A percentile compares a stretch with the other conserved stretches of the same genome.
Evolutionary conservation across 2,888 invertebrate genomes (phyloP).

Genomic region (Drosophila helvetica): DNA sequence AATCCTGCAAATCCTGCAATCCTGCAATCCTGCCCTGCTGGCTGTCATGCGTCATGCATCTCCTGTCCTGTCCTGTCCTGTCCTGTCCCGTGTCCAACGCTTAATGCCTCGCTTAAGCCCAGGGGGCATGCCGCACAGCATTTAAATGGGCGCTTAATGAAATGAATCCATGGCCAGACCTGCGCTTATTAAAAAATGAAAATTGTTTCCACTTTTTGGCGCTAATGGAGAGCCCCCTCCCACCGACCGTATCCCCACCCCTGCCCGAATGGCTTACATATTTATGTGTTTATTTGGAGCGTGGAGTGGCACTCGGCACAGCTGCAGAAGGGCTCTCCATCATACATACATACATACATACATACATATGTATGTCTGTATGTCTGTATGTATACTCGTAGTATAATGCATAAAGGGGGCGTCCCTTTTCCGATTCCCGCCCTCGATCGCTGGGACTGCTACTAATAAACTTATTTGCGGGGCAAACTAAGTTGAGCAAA

Average conservation of each 20-base stretch:
- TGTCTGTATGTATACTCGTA: too few relatives aligned
- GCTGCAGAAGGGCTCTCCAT: conserved; percentile 11
- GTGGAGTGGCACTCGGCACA: neutral
- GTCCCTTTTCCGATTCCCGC: conserved; percentile 44
- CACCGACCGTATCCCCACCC: too few relatives aligned
- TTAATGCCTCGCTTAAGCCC: conserved; percentile 47
- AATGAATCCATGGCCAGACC: conserved; percentile 12
- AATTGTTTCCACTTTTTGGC: conserved; percentile 5
- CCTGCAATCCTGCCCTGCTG: neutral
- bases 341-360: too few relatives aligned
- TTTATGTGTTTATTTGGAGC: conserved; percentile 22
- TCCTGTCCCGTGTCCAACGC: neutral
- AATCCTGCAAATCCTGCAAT: neutral
- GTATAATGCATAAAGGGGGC: conserved; percentile 19
- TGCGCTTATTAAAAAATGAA: conserved; percentile 48
- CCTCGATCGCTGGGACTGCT: conserved; percentile 39
- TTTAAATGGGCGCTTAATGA: conserved; percentile 52
- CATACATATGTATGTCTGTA: too few relatives aligned
- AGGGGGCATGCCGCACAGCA: conserved; percentile 14
- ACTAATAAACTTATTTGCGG: conserved; percentile 76
- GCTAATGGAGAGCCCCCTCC: too few relatives aligned
- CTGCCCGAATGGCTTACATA: conserved; percentile 5
- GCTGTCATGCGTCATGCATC: neutral
- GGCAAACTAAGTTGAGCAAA: conserved; percentile 65
- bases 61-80: too few relatives aligned